phyloP scores from a whole-genome alignment of 2,113 vertebrate genomes.

The Triplophysa tibetana region DNA sequence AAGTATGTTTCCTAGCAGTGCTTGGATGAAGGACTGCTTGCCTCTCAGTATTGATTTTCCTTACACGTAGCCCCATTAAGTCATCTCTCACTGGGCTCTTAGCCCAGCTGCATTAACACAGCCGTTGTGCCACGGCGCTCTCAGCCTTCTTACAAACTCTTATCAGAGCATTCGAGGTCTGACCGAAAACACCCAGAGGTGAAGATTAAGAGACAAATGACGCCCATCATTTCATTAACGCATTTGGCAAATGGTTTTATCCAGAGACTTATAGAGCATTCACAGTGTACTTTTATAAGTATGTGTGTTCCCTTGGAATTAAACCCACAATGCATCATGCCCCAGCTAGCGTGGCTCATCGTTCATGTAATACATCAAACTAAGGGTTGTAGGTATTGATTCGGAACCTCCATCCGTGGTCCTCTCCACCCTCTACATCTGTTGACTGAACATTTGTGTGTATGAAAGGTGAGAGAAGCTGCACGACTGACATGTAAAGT shows the following conservation, averaged over 20 bases:
- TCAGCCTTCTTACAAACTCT: slow-evolving; percentile 21
- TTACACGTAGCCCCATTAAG: slow-evolving; percentile 65
- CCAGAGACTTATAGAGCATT: no score
- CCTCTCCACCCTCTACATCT: no score
- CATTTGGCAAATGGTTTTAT: neutral
- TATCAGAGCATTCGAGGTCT: slow-evolving; percentile 17
- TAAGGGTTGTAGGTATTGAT: no score
- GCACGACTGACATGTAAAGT: no score
- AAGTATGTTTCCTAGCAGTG: slow-evolving; percentile 35
- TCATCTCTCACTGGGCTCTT: slow-evolving; percentile 52
- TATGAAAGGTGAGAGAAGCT: no score
- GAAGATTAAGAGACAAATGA: slow-evolving; percentile 4
- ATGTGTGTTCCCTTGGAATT: neutral
- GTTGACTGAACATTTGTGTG: no score
- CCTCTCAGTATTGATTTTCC: slow-evolving; percentile 67
- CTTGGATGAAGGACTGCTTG: slow-evolving; percentile 52
- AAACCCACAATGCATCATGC: neutral
- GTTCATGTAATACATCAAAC: no score
- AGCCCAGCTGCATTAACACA: slow-evolving; percentile 56
- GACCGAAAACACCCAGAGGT: slow-evolving; percentile 9
- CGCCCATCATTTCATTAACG: neutral
- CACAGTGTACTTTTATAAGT: no score
- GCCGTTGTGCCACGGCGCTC: slow-evolving; percentile 37
- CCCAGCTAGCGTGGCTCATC: no score
- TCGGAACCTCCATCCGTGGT: no score